phyloP scores from a whole-genome alignment of 2,113 vertebrate species.

The Baryphthengus martii region DNA sequence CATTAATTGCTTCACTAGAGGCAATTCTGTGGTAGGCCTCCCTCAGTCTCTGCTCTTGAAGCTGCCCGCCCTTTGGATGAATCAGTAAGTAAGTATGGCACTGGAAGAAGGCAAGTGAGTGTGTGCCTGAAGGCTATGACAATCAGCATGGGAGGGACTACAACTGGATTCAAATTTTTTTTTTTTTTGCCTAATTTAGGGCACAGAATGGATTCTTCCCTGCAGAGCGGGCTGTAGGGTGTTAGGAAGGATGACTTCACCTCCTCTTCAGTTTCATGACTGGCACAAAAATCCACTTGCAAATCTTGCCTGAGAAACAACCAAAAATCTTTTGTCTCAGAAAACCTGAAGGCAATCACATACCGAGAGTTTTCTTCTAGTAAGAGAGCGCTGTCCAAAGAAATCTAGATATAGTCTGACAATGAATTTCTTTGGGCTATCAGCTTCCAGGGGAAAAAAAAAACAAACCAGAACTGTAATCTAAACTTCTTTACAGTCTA shows the following conservation, averaged over 20 bases:
- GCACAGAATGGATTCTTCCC: not conserved
- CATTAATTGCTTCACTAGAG: not conserved
- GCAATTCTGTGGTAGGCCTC: not conserved
- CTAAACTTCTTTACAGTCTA: not conserved
- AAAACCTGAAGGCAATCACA: constrained; percentile 1
- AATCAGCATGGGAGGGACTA: not conserved
- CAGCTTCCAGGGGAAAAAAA: not conserved
- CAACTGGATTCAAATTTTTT: not conserved
- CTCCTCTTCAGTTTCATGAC: not conserved
- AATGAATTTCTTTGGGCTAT: not conserved
- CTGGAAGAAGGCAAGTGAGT: not conserved
- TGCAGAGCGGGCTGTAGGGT: not conserved
- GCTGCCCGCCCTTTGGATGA: not conserved
- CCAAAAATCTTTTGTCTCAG: not conserved
- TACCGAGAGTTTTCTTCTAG: not conserved
- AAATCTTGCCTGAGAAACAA: not conserved
- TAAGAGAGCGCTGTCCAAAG: not conserved
- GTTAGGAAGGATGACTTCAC: not conserved
- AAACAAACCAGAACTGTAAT: not conserved
- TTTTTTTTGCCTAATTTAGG: not conserved
- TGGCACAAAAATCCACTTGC: not conserved
- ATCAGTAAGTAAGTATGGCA: not conserved
- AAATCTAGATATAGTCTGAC: not conserved
- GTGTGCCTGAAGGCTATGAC: not conserved
- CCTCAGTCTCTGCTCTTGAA: not conserved